Base-by-base conservation (phyloP, 2,113 vertebrate genomes). In the Apaloderma vittatum region DNA sequence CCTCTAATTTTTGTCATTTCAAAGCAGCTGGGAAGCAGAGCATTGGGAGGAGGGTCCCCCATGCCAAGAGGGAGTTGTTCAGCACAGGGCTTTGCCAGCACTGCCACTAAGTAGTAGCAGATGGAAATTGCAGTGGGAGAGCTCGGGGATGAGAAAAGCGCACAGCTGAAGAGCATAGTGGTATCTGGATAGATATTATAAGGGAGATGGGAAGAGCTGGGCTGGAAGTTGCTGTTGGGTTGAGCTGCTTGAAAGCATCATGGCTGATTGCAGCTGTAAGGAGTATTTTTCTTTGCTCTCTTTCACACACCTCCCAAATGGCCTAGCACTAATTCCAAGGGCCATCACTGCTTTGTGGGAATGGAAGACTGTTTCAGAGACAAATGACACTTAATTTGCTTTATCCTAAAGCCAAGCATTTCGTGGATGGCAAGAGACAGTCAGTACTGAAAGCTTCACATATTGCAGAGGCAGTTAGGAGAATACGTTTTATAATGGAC, bases 41-140 rank as follows among this genome's bases (percentile, higher is more conserved):
- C 43, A 2, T 0, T 48, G n/a, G n/a, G 12, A 48, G 15, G 6
- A n/a, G 29, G 2, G 4, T 75, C 15, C 22, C 7, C 11, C 22
- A 7, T 43, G 46, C 51, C 75, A 55, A 57, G 54, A 45, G 19
- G 17, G 54, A 45, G 24, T 70, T 74, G 32, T 43, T n/a, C n/a
- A n/a, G 65, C 49, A 21, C 23, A 37, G 67, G 23, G 17, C 18
- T 94, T 49, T 90, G 65, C 29, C 57, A 86, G 12, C 19, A 12
- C 36, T 76, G 45, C n/a, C 51, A 13, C 46, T 76, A 48, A 71
- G 12, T 27, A 76, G 65, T 1, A 18, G 55, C 43, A 58, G 43
- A n/a, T 77, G 24, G 58, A 90, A 51, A 46, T 34, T 37, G 11
- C 40, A 29, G 7, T 65, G 45, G 46, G 58, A 65, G 63, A 72